phyloP scores from a whole-genome alignment of 1,140 invertebrate species.

The Eubasilissa regina region DNA sequence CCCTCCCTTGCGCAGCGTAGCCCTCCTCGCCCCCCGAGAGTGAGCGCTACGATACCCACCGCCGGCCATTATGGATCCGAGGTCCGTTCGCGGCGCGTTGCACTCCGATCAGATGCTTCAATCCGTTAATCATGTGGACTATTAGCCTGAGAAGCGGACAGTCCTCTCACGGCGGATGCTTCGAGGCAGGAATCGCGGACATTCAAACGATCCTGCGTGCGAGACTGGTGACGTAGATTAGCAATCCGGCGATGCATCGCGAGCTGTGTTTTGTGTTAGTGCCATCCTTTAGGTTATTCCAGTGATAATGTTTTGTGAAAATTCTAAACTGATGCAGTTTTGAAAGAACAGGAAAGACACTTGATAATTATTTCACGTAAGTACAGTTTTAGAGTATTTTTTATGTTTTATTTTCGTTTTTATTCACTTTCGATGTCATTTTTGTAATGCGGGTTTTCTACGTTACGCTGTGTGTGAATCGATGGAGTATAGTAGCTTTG shows the following conservation, averaged over 20 bases:
- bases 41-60: conserved; percentile 1
- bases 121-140: conserved; percentile 3
- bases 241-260: conserved; percentile 2
- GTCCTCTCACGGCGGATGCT: neutral
- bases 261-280: conserved; percentile 28
- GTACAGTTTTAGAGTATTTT: neutral
- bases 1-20: conserved; percentile 30
- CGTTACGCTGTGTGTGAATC: conserved; percentile 16
- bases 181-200: neutral
- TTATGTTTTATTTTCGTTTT: neutral
- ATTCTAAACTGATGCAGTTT: conserved; percentile 28
- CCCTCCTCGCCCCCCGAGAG: conserved; percentile 9
- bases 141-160: neutral
- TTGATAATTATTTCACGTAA: conserved; percentile 8
- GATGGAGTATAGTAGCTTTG: conserved; percentile 20
- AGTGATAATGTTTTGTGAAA: conserved; percentile 32
- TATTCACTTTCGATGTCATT: conserved; percentile 1
- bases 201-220: neutral
- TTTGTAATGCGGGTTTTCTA: conserved; percentile 39
- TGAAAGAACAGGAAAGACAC: neutral
- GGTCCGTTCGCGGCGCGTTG: conserved; percentile 34
- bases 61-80: conserved; percentile 37
- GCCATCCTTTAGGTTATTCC: conserved; percentile 1
- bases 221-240: neutral
- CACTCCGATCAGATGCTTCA: conserved; percentile 23